phyloP scores from a whole-genome alignment of 2,113 vertebrate species.

The Oreocharis arfaki region DNA sequence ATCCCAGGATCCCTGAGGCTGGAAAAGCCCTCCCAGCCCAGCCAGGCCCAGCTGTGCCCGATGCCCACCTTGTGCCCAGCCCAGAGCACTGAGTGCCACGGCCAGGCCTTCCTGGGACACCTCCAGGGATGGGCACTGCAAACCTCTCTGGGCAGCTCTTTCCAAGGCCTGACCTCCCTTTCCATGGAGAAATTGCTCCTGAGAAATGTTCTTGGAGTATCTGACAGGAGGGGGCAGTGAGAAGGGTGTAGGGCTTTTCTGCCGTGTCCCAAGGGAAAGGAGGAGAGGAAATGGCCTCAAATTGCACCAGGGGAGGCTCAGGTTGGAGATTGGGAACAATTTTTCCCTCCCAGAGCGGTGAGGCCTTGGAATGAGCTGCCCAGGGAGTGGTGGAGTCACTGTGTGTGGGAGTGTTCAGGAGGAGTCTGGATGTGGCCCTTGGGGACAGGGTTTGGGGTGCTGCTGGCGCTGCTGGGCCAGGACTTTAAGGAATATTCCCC shows the following conservation, averaged over 20 bases:
- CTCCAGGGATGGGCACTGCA: not conserved
- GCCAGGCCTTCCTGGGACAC: not conserved
- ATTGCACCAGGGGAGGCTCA: rapidly evolving
- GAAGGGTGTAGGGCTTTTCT: not conserved
- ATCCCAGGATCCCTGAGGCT: not conserved
- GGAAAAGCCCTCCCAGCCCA: not conserved
- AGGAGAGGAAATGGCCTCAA: not conserved
- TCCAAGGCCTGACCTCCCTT: not conserved
- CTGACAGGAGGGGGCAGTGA: not conserved
- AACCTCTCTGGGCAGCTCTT: not conserved
- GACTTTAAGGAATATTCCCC: not conserved
- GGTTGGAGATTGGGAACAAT: rapidly evolving
- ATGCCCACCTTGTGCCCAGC: not conserved
- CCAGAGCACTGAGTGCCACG: not conserved
- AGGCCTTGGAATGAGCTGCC: not conserved
- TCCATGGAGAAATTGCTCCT: not conserved
- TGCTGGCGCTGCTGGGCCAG: not conserved
- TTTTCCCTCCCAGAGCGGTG: rapidly evolving
- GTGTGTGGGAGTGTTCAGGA: not conserved
- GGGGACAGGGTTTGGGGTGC: not conserved
- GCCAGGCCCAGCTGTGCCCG: not conserved
- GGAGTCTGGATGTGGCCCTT: not conserved
- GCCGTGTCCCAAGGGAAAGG: not conserved
- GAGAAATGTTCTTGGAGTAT: too few relatives aligned
- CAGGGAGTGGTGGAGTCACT: not conserved